These are phyloP conservation scores for Hypomecis atomaria DNA, from an alignment of 2,888 invertebrate species.

Conservation along the genomic window DNA sequence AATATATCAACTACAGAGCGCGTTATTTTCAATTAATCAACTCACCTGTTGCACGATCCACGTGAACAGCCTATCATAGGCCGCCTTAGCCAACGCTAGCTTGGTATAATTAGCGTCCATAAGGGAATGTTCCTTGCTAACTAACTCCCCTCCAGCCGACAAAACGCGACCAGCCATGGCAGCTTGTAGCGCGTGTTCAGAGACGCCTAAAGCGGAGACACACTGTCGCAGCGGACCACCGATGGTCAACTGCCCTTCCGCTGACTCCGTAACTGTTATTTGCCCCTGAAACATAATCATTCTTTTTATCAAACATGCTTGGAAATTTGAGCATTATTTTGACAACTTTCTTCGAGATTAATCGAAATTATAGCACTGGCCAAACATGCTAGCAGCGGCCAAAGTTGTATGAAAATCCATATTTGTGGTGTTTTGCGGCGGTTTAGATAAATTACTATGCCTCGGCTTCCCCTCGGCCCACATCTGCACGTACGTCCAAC, in stretches of 20 bases:
- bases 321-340: too few relatives aligned
- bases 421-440: too few relatives aligned
- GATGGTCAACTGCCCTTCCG: conserved; percentile 85
- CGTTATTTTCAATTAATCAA: background rate
- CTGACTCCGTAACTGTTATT: conserved; percentile 83
- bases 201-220: conserved; percentile 83
- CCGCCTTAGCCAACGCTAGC: conserved; percentile 97
- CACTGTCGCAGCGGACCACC: conserved; percentile 79
- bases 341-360: too few relatives aligned
- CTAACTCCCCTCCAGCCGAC: conserved; percentile 91
- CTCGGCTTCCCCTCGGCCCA: too few relatives aligned
- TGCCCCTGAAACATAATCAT: conserved; percentile 75
- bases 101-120: conserved; percentile 94
- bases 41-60: conserved; percentile 92
- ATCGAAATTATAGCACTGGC: too few relatives aligned
- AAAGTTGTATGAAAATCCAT: too few relatives aligned
- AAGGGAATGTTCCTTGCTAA: conserved; percentile 93
- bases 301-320: too few relatives aligned
- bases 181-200: conserved; percentile 87
- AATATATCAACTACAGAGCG: too few relatives aligned
- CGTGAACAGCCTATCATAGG: conserved; percentile 96
- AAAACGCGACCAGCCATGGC: conserved; percentile 95
- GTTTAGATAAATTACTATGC: too few relatives aligned
- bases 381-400: too few relatives aligned
- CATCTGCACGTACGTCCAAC: too few relatives aligned